These are phyloP conservation scores for Ectemnius continuus DNA, from an alignment of 2,888 invertebrate species.

Conservation along the genomic window DNA sequence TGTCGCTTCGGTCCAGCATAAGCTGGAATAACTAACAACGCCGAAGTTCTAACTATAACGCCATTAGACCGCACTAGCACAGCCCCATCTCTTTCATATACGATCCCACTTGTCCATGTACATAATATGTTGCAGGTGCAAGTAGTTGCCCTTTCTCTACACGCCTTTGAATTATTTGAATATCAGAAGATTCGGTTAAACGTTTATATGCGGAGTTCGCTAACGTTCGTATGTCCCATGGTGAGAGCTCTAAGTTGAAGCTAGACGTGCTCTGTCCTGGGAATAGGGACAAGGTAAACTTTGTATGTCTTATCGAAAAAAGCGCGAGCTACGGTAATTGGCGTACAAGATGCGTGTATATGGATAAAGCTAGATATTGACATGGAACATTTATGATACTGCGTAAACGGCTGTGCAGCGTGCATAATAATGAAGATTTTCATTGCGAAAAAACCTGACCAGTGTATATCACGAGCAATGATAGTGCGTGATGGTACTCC, in stretches of 20 bases:
- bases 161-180: too few species aligned
- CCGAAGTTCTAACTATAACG: constrained; percentile 1
- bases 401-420: constrained; percentile 77
- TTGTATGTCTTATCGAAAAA: constrained; percentile 51
- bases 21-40: constrained; percentile 5
- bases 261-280: constrained; percentile 38
- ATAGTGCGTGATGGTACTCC: constrained; percentile 59
- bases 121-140: too few species aligned
- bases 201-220: background rate
- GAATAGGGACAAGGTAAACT: constrained; percentile 44
- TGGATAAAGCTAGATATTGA: constrained; percentile 70
- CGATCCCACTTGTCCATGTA: background rate
- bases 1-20: background rate
- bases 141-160: too few species aligned
- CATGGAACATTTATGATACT: constrained; percentile 76
- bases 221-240: constrained; percentile 69
- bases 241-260: constrained; percentile 52
- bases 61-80: constrained; percentile 6
- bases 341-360: constrained; percentile 72
- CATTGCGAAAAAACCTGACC: constrained; percentile 62
- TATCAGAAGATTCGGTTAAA: background rate
- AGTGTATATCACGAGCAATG: constrained; percentile 63
- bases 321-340: constrained; percentile 69
- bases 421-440: constrained; percentile 72
- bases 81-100: background rate